Conservation (phyloP, 2,888 invertebrate species). For the Synanthedon vespiformis region DNA sequence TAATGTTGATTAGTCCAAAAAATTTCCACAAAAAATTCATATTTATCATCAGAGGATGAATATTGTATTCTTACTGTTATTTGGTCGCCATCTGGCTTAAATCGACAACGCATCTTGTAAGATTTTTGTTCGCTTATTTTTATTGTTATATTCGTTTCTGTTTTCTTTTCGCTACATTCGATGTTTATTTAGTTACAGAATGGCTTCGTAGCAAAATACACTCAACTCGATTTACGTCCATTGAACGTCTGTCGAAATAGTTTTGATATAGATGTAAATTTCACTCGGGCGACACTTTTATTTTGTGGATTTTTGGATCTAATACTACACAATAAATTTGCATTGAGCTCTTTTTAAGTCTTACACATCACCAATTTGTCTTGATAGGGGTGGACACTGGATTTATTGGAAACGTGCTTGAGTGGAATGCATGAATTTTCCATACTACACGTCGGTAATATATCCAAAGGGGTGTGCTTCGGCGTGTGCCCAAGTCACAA, state of each 20-base stretch:
- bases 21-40: too few species aligned
- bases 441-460: conserved; percentile 41
- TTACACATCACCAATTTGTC: not conserved
- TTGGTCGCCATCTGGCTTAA: conserved; percentile 37
- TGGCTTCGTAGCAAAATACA: conserved; percentile 4
- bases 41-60: too few species aligned
- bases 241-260: conserved; percentile 2
- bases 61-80: too few species aligned
- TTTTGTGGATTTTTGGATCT: not conserved
- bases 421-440: conserved; percentile 26
- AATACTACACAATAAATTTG: not conserved
- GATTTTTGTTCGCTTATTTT: conserved; percentile 36
- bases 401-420: conserved; percentile 3
- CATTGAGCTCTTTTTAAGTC: conserved; percentile 26
- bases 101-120: conserved; percentile 27
- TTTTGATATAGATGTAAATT: not conserved
- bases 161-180: conserved; percentile 32
- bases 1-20: too few species aligned
- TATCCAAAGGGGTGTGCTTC: conserved; percentile 38
- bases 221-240: conserved; percentile 2
- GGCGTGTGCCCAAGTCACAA: conserved; percentile 44
- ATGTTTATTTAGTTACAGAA: conserved; percentile 41
- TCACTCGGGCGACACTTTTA: not conserved
- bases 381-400: not conserved
- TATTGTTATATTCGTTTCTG: conserved; percentile 30